Evolutionary conservation across 1,140 invertebrate species (phyloP), one percentile per base, ranked within the genome.

Genomic region (Drosophila paulistorum): DNA sequence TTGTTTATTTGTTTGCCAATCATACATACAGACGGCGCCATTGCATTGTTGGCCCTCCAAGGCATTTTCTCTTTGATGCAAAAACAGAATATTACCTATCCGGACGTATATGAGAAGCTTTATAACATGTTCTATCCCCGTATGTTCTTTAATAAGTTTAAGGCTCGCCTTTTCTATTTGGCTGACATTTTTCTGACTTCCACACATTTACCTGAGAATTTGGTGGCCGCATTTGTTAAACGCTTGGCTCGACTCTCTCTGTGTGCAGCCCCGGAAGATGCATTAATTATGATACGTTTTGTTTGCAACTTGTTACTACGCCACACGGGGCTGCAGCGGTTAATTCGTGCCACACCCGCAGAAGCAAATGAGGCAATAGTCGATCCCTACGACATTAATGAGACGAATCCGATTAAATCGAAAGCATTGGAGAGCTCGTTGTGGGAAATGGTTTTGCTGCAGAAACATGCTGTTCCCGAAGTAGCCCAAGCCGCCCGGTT

Each of bases 221-320:
- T 99, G 63, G 97, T 99, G 7, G 98, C 97, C 0, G 97, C 98
- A 3, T 99, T 99, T 93, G 95, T 95, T 3, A 99, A 99, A 93
- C 95, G 96, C 64, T 92, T 98, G 42, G 94, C 97, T 0, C 94
- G 98, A 9, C 93, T 99, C 41, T 94, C 96, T 11, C 93, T 99
- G 3, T 93, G 95, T 26, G 97, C 97, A 23, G 96, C 96, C 14
- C 94, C 97, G 1, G 95, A 96, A 70, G 96, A 97, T 90, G 94
- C 97, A 20, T 92, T 95, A 7, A 94, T 97, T 20, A 94, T 99
- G 74, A 93, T 98, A 68, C 94, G 96, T 17, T 96, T 99, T 59
- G 95, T 99, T 42, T 95, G 95, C 17, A 99, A 99, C 93, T 92
- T 99, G 30, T 92, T 99, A 30, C 93, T 98, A 26, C 93, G 98